phyloP scores from a whole-genome alignment of 2,797 vertebrate species.

The Argentina silus region DNA sequence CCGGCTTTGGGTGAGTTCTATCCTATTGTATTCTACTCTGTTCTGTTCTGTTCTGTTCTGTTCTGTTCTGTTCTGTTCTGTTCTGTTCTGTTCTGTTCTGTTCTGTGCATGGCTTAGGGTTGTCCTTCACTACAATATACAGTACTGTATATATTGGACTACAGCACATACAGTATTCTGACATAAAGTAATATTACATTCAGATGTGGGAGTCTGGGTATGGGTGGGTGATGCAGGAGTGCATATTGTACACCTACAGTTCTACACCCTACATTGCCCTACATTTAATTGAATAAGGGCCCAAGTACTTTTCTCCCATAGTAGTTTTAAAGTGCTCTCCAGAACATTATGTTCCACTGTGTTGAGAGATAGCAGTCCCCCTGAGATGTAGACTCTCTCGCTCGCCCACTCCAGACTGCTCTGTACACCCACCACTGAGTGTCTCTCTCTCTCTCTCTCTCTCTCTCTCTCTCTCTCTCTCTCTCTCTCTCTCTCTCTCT shows the following conservation, averaged over 20 bases:
- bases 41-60: not conserved
- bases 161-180: not conserved
- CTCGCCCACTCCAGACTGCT: not conserved
- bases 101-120: not conserved
- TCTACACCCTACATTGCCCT: no score
- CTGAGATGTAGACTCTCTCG: not conserved
- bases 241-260: no score
- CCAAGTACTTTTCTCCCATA: not conserved
- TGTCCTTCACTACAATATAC: not conserved
- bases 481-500: constrained; percentile 3
- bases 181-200: no score
- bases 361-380: not conserved
- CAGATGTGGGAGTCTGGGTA: no score
- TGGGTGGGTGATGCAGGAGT: no score
- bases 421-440: no score
- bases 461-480: constrained; percentile 17
- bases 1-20: constrained; percentile 93
- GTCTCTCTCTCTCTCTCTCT: not conserved
- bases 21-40: no score
- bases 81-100: not conserved
- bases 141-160: not conserved
- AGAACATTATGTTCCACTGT: not conserved
- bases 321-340: not conserved
- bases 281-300: no score
- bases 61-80: not conserved